phyloP scores from a whole-genome alignment of 2,113 vertebrate species.

The Eolophus roseicapilla region DNA sequence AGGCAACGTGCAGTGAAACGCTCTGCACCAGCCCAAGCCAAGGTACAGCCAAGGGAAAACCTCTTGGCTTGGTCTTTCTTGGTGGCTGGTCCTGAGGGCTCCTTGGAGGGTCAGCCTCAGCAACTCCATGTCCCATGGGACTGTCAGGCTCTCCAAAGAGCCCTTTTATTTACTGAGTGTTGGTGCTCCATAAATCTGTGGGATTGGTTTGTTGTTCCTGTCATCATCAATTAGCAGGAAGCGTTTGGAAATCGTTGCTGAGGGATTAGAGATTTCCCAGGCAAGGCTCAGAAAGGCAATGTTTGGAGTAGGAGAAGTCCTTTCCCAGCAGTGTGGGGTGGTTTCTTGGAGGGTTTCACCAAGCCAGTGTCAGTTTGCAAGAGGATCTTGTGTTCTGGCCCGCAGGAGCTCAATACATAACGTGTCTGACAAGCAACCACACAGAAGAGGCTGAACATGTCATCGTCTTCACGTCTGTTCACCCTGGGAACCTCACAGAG shows the following conservation, averaged over 20 bases:
- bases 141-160: not conserved
- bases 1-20: not conserved
- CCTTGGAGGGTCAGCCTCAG: not conserved
- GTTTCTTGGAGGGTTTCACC: not conserved
- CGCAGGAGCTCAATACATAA: constrained; percentile 84
- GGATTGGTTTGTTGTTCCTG: not conserved
- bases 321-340: not conserved
- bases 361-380: not conserved
- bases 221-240: not conserved
- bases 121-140: not conserved
- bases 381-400: not conserved
- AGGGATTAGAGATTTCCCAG: constrained; percentile 21
- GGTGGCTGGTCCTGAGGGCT: not conserved
- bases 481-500: constrained; percentile 73
- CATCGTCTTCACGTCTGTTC: constrained; percentile 79
- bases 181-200: constrained; percentile 6
- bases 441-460: constrained; percentile 56
- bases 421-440: constrained; percentile 80
- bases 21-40: not conserved
- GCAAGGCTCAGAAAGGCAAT: not conserved
- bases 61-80: not conserved
- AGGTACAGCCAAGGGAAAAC: not conserved
- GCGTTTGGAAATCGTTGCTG: not conserved
- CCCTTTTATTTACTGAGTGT: not conserved
- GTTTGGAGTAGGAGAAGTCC: not conserved